Evolutionary conservation across 2,888 invertebrate species (phyloP), one percentile per base, ranked within the genome.

Genomic region (Lysandra coridon): DNA sequence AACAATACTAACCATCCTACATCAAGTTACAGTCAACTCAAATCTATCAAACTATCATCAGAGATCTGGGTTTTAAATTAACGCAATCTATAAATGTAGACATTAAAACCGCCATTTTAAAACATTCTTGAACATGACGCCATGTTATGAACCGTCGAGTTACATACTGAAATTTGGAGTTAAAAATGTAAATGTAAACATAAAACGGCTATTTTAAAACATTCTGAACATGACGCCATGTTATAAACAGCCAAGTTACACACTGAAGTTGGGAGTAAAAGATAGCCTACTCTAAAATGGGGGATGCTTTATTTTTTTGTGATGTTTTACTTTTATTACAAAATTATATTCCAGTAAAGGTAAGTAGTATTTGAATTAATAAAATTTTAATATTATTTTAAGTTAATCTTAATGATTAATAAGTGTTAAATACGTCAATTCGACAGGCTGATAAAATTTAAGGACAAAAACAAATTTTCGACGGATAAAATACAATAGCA

Each of bases 51-150:
- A 80, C 81, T 81, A 82, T 84, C 82, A 74, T 73, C 85, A 84
- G 86, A 87, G 87, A 87, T 87, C 87, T 86, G 84, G 73, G 69
- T 80, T 80, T 80, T 80, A 81, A 80, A 74, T 53, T 49, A 49
- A 74, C 30, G 44, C 40, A 75, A 75, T 78, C 69, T 73, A 73
- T 60, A n/a, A 30, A 23, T 23, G 23, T 23, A 23, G 23, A 23
- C 23, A 23, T 23, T 75, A 75, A 75, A 49, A 53, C 53, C 2
- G 17, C 33, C 69, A 33, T 69, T 69, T 17, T 69, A 33, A 14
- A 69, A 30, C 12, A 64, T 64, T 64, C 30, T 69, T 1, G 14
- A 69, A 69, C 37, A 69, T 69, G 33, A 37, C 69, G 69, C 33
- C 14, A 33, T 30, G 33, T 69, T 69, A 5, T 64, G 6, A 64